A percentile compares a stretch with the other conserved stretches of the same genome.
These are phyloP conservation scores for Pteruthius melanotis DNA, from an alignment of 2,113 vertebrate genomes.

Conservation along the genomic window DNA sequence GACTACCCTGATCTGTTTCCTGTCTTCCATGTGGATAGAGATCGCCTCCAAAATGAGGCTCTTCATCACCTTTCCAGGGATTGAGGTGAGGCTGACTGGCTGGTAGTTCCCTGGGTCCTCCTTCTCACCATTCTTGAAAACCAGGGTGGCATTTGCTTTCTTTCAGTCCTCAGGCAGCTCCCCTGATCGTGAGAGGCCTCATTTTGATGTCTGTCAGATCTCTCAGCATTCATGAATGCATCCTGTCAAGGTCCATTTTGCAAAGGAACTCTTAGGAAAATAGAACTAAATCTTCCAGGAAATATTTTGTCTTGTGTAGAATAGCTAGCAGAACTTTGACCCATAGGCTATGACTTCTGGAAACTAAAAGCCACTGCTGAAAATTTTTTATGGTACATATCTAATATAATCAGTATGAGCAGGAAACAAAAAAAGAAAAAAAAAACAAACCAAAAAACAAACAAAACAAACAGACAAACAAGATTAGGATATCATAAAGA, in stretches of 20 bases:
- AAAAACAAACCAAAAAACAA: no score
- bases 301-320: not conserved
- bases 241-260: not conserved
- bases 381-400: not conserved
- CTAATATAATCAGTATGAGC: not conserved
- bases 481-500: not conserved
- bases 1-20: not conserved
- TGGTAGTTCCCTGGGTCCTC: not conserved
- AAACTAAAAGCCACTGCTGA: not conserved
- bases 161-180: not conserved
- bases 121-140: not conserved
- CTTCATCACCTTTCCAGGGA: not conserved
- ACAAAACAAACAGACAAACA: no score
- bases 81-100: not conserved
- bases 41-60: not conserved
- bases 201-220: not conserved
- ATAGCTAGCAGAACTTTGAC: not conserved
- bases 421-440: not conserved
- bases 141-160: not conserved
- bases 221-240: not conserved
- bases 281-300: not conserved
- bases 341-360: not conserved
- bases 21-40: not conserved
- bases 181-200: accelerated
- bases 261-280: not conserved